Percentiles rank a stretch among this genome's conserved stretches.
phyloP scores from a whole-genome alignment of 2,797 vertebrate genomes.

The Catamblyrhynchus diadema region DNA sequence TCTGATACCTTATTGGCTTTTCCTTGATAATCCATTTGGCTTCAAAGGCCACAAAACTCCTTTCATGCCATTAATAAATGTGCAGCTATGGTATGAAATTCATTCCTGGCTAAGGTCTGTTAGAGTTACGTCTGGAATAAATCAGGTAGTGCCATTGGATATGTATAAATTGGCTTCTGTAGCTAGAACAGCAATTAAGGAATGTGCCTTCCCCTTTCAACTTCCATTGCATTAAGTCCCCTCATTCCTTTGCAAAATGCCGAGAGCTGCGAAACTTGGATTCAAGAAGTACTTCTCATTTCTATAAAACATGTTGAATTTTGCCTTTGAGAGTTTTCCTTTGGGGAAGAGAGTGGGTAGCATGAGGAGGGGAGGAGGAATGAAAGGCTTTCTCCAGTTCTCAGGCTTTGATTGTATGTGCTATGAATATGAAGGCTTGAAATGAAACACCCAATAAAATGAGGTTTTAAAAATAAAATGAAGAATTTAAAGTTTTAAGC shows the following conservation, averaged over 20 bases:
- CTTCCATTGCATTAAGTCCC: background rate
- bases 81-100: background rate
- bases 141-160: background rate
- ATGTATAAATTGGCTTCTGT: background rate
- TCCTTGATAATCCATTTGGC: background rate
- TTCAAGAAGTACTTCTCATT: background rate
- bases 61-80: background rate
- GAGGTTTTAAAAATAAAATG: constrained; percentile 53
- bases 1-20: background rate
- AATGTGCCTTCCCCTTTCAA: background rate
- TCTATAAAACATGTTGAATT: background rate
- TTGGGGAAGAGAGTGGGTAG: background rate
- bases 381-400: background rate
- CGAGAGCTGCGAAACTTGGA: background rate
- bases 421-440: constrained; percentile 62
- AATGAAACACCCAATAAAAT: constrained; percentile 57
- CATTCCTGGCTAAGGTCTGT: background rate
- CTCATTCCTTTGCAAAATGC: background rate
- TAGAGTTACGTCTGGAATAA: background rate
- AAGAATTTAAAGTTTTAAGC: constrained; percentile 34
- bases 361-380: background rate
- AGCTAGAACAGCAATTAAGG: background rate
- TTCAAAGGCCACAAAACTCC: background rate
- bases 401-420: constrained; percentile 31
- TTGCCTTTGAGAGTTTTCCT: background rate